Conservation (phyloP, 2,888 invertebrate species). For the Eucera pruinosa region DNA sequence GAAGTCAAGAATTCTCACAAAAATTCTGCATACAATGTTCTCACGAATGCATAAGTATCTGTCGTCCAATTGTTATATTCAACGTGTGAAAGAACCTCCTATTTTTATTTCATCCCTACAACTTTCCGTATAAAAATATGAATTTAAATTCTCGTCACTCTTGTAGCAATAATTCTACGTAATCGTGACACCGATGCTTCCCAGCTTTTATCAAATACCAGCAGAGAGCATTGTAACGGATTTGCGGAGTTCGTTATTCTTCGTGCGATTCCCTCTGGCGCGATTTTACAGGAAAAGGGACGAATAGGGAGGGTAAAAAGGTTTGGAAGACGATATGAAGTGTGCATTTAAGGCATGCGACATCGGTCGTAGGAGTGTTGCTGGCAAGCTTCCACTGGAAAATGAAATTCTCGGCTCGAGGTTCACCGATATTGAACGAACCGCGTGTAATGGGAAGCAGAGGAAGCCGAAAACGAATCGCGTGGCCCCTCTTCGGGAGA, state of each 20-base stretch:
- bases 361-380: constrained; percentile 36
- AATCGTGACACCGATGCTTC: background rate
- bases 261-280: too few relatives aligned
- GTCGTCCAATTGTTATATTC: too few relatives aligned
- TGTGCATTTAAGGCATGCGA: constrained; percentile 34
- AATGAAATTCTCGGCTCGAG: constrained; percentile 57
- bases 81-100: too few relatives aligned
- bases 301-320: background rate
- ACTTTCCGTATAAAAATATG: too few relatives aligned
- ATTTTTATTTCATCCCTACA: too few relatives aligned
- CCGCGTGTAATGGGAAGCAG: constrained; percentile 29
- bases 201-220: background rate
- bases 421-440: constrained; percentile 30
- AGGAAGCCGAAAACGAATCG: constrained; percentile 22
- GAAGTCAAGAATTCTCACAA: too few relatives aligned
- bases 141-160: too few relatives aligned
- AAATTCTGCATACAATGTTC: too few relatives aligned
- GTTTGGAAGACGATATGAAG: constrained; percentile 2
- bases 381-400: constrained; percentile 57
- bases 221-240: background rate
- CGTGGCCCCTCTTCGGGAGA: background rate
- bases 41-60: too few relatives aligned
- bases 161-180: too few relatives aligned
- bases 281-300: too few relatives aligned
- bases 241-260: background rate